Base-by-base conservation (phyloP, 2,888 invertebrate species). In the Linnaemya vulpina region DNA sequence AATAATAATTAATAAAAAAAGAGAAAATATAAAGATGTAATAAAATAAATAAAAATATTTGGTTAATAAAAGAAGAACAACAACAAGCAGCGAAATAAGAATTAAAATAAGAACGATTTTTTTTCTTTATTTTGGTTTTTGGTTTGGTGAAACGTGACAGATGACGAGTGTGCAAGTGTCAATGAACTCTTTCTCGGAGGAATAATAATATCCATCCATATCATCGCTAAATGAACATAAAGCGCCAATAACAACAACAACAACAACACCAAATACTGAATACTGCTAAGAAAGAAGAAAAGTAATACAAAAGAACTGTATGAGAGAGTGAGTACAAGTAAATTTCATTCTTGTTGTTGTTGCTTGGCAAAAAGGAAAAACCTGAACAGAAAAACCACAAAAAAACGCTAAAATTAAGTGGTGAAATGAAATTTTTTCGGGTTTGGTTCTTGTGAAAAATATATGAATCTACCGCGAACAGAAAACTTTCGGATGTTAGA, bases 181-280 rank as follows among this genome's bases (percentile, higher is more conserved):
- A 92, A 91, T 92, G 92, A 92, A 92, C 92, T 90, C 91, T 89
- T 91, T 89, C 87, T 88, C 87, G 75, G 79, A 63, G 63, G 53
- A 70, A 78, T 55, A 62, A 78, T 55, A 62, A 78, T 78, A 78
- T 71, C 70, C 78, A 86, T 79, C 83, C 75, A 78, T 75, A 85
- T 78, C 77, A 78, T 70, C 78, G 85, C 74, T 67, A 78, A 82
- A 79, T 75, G 78, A 78, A 85, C 70, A 78, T 53, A 71, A 78
- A 70, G 60, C 58, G 73, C 55, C 49, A 78, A 62, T 43, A 43
- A 62, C 68, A 75, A 46, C 25, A 71, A 30, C 9, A 40, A 20
- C 51, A 40, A 30, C 38, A 49, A 49, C 75, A 35, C 40, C 76
- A 71, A 38, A 38, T 38, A 38, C 38, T 30, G 25, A 25, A 53